A percentile compares a stretch with the other conserved stretches of the same genome.
These are phyloP conservation scores for Dasysyrphus tricinctus DNA, from an alignment of 2,888 invertebrate species.

Conservation along the genomic window DNA sequence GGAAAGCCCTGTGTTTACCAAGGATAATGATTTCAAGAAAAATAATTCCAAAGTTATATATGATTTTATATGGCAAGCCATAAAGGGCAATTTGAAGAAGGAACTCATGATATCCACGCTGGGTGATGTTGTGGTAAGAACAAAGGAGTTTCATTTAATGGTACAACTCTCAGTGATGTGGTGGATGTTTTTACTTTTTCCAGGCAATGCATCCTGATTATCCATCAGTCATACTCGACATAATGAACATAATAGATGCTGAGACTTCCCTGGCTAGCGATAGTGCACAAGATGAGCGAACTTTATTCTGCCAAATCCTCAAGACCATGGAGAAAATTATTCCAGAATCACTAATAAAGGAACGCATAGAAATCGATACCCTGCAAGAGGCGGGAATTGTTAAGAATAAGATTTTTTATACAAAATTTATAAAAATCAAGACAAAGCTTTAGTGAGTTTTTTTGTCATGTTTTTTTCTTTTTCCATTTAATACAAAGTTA, in stretches of 20 bases:
- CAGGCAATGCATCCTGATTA: slow-evolving; percentile 91
- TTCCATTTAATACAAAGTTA: neutral
- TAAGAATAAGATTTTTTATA: slow-evolving; percentile 94
- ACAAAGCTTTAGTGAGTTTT: slow-evolving; percentile 97
- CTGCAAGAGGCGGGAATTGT: slow-evolving; percentile 95
- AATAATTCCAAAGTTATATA: slow-evolving; percentile 90
- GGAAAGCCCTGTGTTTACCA: slow-evolving; percentile 87
- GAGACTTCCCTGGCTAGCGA: slow-evolving; percentile 88
- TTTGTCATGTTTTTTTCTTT: neutral
- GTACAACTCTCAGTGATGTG: neutral
- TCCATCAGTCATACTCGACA: slow-evolving; percentile 92
- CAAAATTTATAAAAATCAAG: slow-evolving; percentile 98
- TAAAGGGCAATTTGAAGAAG: slow-evolving; percentile 90
- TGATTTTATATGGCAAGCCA: slow-evolving; percentile 91
- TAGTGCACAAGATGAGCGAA: slow-evolving; percentile 88
- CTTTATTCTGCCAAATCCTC: slow-evolving; percentile 90
- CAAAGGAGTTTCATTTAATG: neutral
- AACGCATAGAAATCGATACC: slow-evolving; percentile 96
- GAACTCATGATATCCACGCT: slow-evolving; percentile 90
- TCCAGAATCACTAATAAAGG: slow-evolving; percentile 94
- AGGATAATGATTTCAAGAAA: slow-evolving; percentile 85
- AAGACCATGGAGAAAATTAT: slow-evolving; percentile 92
- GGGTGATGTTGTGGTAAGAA: slow-evolving; percentile 90
- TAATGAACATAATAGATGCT: slow-evolving; percentile 92
- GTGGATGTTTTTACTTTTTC: slow-evolving; percentile 79